Conservation (phyloP, 1,140 invertebrate species). For the Andricus grossulariae region DNA sequence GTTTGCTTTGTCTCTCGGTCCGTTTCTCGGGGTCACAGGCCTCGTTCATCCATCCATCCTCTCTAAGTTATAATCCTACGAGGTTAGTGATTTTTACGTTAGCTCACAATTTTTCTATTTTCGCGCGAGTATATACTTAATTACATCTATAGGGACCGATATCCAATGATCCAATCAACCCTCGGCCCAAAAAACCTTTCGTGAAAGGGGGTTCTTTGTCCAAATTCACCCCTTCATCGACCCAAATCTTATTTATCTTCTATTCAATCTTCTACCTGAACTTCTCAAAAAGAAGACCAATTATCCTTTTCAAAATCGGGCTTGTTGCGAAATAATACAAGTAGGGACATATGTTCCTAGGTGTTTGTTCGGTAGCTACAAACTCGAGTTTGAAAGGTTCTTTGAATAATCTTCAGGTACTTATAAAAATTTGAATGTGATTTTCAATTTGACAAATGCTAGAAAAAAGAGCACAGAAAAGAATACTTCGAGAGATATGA, state of each 20-base stretch:
- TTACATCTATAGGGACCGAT: conserved; percentile 13
- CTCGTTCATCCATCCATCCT: conserved; percentile 63
- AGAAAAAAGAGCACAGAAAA: no score
- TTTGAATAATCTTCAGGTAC: no score
- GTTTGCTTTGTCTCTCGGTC: conserved; percentile 47
- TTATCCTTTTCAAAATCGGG: no score
- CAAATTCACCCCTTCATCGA: conserved; percentile 16
- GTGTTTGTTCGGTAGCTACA: no score
- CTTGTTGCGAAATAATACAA: no score
- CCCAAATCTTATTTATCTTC: conserved; percentile 16
- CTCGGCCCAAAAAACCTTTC: neutral
- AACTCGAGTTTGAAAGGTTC: no score
- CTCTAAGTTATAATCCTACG: conserved; percentile 72
- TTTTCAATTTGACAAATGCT: no score
- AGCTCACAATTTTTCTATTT: conserved; percentile 29
- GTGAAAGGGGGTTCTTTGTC: conserved; percentile 28
- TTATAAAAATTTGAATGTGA: no score
- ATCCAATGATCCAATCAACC: conserved; percentile 29
- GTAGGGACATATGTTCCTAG: no score
- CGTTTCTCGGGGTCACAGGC: conserved; percentile 51
- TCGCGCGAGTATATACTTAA: conserved; percentile 28
- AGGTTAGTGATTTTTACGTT: conserved; percentile 61
- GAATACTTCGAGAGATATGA: no score
- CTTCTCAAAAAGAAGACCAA: no score
- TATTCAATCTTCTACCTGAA: conserved; percentile 24